These are phyloP conservation scores for Stenurella melanura DNA, from an alignment of 2,888 invertebrate species.

Conservation along the genomic window DNA sequence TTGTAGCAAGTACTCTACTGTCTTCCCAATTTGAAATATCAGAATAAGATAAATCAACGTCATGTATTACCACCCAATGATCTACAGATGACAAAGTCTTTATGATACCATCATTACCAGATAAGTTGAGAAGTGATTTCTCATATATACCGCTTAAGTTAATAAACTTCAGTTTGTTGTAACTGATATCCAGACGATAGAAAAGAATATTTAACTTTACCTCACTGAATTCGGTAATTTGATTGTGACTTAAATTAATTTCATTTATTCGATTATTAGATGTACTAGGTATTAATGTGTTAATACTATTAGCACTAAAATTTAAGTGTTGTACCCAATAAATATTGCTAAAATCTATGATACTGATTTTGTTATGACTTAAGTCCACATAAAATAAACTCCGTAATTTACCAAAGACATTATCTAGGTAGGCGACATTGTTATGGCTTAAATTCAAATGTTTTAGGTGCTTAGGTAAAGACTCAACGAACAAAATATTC, in stretches of 20 bases:
- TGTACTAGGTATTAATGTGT: constrained; percentile 19
- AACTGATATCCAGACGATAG: constrained; percentile 28
- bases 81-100: background rate
- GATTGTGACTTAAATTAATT: constrained; percentile 41
- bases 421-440: constrained; percentile 34
- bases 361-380: constrained; percentile 38
- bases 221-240: constrained; percentile 31
- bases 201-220: background rate
- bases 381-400: constrained; percentile 19
- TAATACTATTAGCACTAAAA: constrained; percentile 29
- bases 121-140: constrained; percentile 16
- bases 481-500: constrained; percentile 31
- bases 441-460: constrained; percentile 35
- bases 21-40: background rate
- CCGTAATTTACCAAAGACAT: constrained; percentile 19
- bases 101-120: constrained; percentile 26
- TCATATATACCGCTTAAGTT: background rate
- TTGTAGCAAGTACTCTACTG: background rate
- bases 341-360: constrained; percentile 38
- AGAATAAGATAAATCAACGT: background rate
- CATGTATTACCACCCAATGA: background rate
- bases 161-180: constrained; percentile 26
- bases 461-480: background rate
- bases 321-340: constrained; percentile 6
- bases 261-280: background rate